A percentile compares a stretch with the other conserved stretches of the same genome.
Evolutionary conservation across 2,113 vertebrate genomes (phyloP).

Genomic region (Mormyrus lacerda): DNA sequence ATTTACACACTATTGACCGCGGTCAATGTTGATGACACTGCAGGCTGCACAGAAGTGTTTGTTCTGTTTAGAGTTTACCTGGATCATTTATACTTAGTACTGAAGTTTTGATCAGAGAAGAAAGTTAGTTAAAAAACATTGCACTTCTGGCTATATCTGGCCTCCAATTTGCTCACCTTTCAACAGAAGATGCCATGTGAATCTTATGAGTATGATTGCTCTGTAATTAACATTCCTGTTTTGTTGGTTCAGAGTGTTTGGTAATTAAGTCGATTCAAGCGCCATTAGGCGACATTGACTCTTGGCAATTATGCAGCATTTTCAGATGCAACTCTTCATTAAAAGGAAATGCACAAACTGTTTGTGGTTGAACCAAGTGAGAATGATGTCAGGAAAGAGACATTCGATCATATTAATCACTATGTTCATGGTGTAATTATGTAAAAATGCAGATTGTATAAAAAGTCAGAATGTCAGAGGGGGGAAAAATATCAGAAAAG

Average conservation of each 20-base stretch:
- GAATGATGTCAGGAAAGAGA: constrained; percentile 11
- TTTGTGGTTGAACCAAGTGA: constrained; percentile 16
- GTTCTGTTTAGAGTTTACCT: background rate
- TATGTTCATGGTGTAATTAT: background rate
- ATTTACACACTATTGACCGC: background rate
- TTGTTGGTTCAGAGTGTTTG: constrained; percentile 34
- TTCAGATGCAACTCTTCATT: constrained; percentile 26
- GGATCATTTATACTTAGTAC: background rate
- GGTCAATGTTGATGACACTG: background rate
- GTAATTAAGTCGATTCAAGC: constrained; percentile 40
- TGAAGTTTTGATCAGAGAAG: background rate
- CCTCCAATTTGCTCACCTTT: constrained; percentile 7
- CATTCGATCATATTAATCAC: background rate
- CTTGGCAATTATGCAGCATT: constrained; percentile 34
- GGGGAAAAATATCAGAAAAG: background rate
- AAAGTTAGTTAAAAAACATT: background rate
- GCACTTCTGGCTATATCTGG: background rate
- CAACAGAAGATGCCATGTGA: background rate
- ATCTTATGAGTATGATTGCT: constrained; percentile 20
- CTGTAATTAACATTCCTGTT: constrained; percentile 23
- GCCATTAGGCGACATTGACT: constrained; percentile 41
- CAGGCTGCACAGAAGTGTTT: background rate
- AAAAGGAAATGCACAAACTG: constrained; percentile 9
- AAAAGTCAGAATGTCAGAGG: constrained; percentile 3
- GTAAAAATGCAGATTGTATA: background rate